Base-by-base conservation (phyloP, 2,797 vertebrate species). In the Lacerta agilis region DNA sequence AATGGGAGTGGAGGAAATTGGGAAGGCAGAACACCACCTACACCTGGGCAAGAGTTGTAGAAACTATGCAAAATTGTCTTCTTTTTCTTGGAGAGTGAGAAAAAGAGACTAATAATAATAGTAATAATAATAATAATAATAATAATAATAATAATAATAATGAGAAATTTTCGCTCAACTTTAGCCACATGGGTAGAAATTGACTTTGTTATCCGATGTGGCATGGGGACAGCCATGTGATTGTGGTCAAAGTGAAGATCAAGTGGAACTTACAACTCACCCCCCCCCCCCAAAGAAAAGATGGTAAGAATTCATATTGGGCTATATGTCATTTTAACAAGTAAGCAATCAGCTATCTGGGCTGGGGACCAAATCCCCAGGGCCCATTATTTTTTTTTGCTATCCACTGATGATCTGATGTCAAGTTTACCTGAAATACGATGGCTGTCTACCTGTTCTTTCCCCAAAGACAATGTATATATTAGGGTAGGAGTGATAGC, bases 401-500 rank as follows among this genome's bases (percentile, higher is more conserved):
- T 20, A 43, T 38, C 55, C 29, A 45, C 1, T 61, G 38, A 8
- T 87, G 18, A 10, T 43, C 2, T 43, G 27, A 87, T 73, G 36
- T 73, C 61, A 49, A 18, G 10, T 45, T 79, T 41, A 38, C 38
- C 67, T 45, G 18, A 81, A 58, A 58, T 58, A 81, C 17, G 29
- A 25, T 23, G 38, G 36, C 83, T 38, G 55, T 61, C 45, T 25
- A 20, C 36, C 11, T 61, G 20, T 43, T 64, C 20, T 66, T 66
- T 20, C 11, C 6, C 43, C n/a, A 78, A 20, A 82, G 33, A 13
- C 67, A 92, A 55, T 75, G 73, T 0, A 87, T 79, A 88, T 90
- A 79, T 79, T 86, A 91, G 91, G 80, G 27, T 15, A 82, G 81
- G 41, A 15, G 86, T 85, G 92, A 92, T 73, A 82, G 25, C 80